phyloP scores from a whole-genome alignment of 1,140 invertebrate genomes.

The Pogonus chalceus region DNA sequence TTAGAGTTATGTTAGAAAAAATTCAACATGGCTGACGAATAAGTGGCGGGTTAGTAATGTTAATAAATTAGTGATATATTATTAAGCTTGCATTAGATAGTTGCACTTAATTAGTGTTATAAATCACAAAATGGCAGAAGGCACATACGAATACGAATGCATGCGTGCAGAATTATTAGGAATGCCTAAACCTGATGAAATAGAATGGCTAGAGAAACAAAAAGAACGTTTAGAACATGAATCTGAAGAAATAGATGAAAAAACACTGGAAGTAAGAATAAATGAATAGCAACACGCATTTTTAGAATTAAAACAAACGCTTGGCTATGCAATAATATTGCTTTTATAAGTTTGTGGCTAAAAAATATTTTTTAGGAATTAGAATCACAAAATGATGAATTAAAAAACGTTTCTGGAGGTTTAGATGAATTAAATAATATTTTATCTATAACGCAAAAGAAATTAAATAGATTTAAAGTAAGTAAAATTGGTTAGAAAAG shows the following conservation, averaged over 20 bases:
- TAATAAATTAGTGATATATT: background rate
- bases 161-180: slow-evolving; percentile 63
- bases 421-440: slow-evolving; percentile 76
- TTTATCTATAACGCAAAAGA: slow-evolving; percentile 70
- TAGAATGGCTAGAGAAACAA: slow-evolving; percentile 48
- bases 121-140: slow-evolving; percentile 40
- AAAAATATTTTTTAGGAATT: slow-evolving; percentile 45
- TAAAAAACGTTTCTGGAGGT: slow-evolving; percentile 59
- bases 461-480: slow-evolving; percentile 80
- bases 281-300: background rate
- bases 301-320: too few relatives aligned
- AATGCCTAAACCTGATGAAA: slow-evolving; percentile 49
- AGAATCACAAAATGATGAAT: slow-evolving; percentile 55
- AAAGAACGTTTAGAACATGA: slow-evolving; percentile 25
- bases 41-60: background rate
- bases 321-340: background rate
- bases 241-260: slow-evolving; percentile 33
- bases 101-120: background rate
- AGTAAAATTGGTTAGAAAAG: slow-evolving; percentile 14
- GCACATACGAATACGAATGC: slow-evolving; percentile 59
- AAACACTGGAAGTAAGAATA: slow-evolving; percentile 23
- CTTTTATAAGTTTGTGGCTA: background rate
- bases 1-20: background rate
- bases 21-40: background rate
- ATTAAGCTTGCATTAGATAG: background rate